phyloP scores from a whole-genome alignment of 2,113 vertebrate genomes.

The Pseudonaja textilis region DNA sequence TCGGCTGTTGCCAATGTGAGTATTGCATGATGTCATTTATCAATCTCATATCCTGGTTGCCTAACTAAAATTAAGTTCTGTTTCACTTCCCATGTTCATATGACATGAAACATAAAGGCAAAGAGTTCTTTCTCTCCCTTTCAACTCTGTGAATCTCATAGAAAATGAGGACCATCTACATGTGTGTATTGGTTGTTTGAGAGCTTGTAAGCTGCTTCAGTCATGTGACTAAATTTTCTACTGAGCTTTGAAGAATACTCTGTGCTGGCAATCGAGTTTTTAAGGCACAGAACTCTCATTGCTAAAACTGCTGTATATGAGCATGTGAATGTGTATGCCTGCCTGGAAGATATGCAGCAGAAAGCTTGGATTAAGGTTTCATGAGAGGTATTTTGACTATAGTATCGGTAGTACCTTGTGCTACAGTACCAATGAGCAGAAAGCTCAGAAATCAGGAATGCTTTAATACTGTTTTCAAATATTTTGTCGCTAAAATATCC shows the following conservation, averaged over 20 bases:
- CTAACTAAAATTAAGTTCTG: not conserved
- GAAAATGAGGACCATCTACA: not conserved
- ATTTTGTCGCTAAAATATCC: not conserved
- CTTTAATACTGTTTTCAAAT: not conserved
- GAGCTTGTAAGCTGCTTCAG: not conserved
- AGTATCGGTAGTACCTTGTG: not conserved
- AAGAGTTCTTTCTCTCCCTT: not conserved
- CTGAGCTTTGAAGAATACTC: not conserved
- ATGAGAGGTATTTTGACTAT: not conserved
- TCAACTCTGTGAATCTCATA: not conserved
- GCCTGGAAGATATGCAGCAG: not conserved
- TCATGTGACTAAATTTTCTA: not conserved
- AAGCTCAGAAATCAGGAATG: not conserved
- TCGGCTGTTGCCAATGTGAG: not conserved
- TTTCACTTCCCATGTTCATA: not conserved
- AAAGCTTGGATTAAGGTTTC: not conserved
- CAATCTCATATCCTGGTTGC: not conserved
- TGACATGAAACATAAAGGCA: not conserved
- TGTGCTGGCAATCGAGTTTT: not conserved
- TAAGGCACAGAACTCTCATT: not conserved
- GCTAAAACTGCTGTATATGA: not conserved
- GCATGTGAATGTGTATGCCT: not conserved
- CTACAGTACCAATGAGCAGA: not conserved
- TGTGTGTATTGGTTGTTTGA: not conserved
- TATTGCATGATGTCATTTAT: not conserved